Evolutionary conservation across 2,888 invertebrate genomes (phyloP).

Genomic region (Stenoptilia bipunctidactyla): DNA sequence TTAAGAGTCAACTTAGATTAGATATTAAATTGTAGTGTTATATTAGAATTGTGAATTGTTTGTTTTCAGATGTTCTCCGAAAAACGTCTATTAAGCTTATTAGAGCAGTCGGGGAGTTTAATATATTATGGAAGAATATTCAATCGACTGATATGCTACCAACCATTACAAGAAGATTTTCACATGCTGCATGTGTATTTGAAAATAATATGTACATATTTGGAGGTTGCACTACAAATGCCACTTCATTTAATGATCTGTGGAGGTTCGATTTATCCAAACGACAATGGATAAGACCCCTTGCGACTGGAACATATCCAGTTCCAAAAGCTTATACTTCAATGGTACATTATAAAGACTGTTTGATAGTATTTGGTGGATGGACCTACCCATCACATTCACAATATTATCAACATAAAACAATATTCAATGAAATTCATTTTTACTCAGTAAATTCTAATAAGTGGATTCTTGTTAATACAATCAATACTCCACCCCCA

Average conservation of each 20-base stretch:
- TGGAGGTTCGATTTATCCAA: constrained; percentile 93
- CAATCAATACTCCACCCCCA: constrained; percentile 80
- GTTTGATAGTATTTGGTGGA: constrained; percentile 91
- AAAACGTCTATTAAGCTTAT: constrained; percentile 81
- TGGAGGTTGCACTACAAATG: constrained; percentile 94
- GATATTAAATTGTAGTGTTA: too few relatives aligned
- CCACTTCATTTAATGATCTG: constrained; percentile 96
- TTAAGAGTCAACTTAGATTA: constrained; percentile 3
- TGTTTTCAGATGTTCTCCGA: constrained; percentile 82
- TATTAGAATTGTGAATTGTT: too few relatives aligned
- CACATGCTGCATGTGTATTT: constrained; percentile 89
- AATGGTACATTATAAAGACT: constrained; percentile 88
- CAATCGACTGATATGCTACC: constrained; percentile 72
- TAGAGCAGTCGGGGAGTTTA: constrained; percentile 82
- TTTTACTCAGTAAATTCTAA: constrained; percentile 85
- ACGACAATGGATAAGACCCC: constrained; percentile 86
- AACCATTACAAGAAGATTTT: constrained; percentile 91
- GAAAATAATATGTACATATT: constrained; percentile 93
- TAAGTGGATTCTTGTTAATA: constrained; percentile 80
- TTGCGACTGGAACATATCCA: constrained; percentile 89
- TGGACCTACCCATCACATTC: constrained; percentile 94
- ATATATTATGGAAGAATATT: constrained; percentile 80
- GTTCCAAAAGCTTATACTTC: constrained; percentile 96
- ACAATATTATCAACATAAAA: constrained; percentile 87
- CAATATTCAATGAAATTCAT: constrained; percentile 93